A percentile compares a stretch with the other conserved stretches of the same genome.
These are phyloP conservation scores for Plebejus argus DNA, from an alignment of 2,888 invertebrate genomes.

Conservation along the genomic window DNA sequence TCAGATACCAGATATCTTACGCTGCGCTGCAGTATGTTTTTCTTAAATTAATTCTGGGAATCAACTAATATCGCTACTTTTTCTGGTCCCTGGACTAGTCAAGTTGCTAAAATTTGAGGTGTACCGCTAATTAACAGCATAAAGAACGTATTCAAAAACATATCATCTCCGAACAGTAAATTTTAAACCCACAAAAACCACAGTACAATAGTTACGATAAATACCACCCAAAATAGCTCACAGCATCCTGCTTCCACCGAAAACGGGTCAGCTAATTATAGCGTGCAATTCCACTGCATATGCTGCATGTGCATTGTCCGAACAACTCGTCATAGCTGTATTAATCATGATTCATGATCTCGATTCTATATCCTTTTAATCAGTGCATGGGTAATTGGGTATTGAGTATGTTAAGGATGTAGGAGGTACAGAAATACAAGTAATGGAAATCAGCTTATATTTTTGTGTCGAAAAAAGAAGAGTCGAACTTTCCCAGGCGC, in stretches of 20 bases:
- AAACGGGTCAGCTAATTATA: conserved; percentile 60
- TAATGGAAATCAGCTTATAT: background rate
- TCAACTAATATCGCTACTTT: too few species aligned
- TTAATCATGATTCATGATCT: background rate
- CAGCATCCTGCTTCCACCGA: conserved; percentile 54
- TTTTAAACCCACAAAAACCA: conserved; percentile 40
- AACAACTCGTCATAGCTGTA: background rate
- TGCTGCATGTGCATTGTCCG: conserved; percentile 10
- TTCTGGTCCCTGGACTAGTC: too few species aligned
- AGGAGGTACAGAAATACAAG: background rate
- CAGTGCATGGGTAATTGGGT: background rate
- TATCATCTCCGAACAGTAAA: conserved; percentile 8
- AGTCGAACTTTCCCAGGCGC: background rate
- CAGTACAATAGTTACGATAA: conserved; percentile 41
- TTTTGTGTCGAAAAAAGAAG: background rate
- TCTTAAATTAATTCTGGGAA: too few species aligned
- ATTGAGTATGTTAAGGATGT: background rate
- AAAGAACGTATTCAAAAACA: background rate
- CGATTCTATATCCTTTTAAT: background rate
- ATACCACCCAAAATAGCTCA: conserved; percentile 42
- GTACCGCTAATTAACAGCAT: background rate
- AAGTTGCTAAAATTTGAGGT: background rate
- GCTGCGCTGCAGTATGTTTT: too few species aligned
- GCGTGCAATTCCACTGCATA: conserved; percentile 39
- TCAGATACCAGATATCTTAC: too few species aligned